phyloP scores from a whole-genome alignment of 2,888 invertebrate species.

The Synanthedon myopaeformis region DNA sequence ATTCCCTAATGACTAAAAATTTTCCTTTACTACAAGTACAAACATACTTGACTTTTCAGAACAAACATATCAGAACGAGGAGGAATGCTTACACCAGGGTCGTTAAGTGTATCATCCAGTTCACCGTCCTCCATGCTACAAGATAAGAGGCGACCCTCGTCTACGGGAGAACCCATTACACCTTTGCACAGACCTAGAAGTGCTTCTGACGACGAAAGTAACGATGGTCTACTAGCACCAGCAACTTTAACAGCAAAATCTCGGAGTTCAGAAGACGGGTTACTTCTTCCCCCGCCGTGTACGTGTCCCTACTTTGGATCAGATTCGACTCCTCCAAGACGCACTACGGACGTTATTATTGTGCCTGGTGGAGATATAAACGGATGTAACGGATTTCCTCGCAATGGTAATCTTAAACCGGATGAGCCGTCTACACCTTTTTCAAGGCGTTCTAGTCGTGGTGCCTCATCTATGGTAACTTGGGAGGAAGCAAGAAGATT shows the following conservation, averaged over 20 bases:
- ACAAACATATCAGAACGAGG: slow-evolving; percentile 53
- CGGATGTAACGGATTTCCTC: slow-evolving; percentile 46
- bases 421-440: slow-evolving; percentile 58
- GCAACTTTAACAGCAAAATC: slow-evolving; percentile 49
- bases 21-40: not conserved
- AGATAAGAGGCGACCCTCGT: slow-evolving; percentile 49
- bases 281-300: slow-evolving; percentile 79
- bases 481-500: slow-evolving; percentile 77
- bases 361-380: slow-evolving; percentile 68
- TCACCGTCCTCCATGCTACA: slow-evolving; percentile 62
- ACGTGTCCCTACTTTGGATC: slow-evolving; percentile 86
- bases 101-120: slow-evolving; percentile 56
- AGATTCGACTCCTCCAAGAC: slow-evolving; percentile 66
- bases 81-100: slow-evolving; percentile 58
- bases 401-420: slow-evolving; percentile 41
- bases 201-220: slow-evolving; percentile 54
- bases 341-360: slow-evolving; percentile 63
- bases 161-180: slow-evolving; percentile 41
- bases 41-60: slow-evolving; percentile 25
- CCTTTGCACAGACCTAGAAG: slow-evolving; percentile 51
- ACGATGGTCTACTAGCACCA: slow-evolving; percentile 50
- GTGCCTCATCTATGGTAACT: slow-evolving; percentile 82
- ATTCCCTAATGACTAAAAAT: not conserved
- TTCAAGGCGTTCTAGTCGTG: slow-evolving; percentile 64
- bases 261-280: slow-evolving; percentile 56